Evolutionary conservation across 2,888 invertebrate species (phyloP), one percentile per base, ranked within the genome.

Genomic region (Anthophora plumipes): DNA sequence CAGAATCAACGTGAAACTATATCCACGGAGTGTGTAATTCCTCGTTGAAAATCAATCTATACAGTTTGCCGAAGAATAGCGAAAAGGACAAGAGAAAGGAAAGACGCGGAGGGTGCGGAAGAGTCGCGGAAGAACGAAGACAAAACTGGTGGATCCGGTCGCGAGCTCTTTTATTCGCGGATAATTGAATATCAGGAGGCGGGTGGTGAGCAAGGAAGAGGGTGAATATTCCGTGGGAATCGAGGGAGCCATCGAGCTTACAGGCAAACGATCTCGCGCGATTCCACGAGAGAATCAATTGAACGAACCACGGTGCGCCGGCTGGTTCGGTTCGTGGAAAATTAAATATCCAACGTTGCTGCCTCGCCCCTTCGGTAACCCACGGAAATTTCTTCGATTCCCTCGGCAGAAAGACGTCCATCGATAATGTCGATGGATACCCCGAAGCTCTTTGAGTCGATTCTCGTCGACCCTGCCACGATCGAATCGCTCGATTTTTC

Each of bases 131-230:
- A 50, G 4, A 43, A 52, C 7, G 57, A 31, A 59, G 63, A 70
- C 55, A 54, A 66, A 52, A 52, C 37, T 46, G 17, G 60, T 2
- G 41, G n/a, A 61, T 61, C 39, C 25, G 0, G 11, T 12, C 25
- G 37, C 54, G 46, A 48, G 54, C 20, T 46, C 25, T 55, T 68
- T 69, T 71, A 69, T 64, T 74, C 83, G 50, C 50, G 57, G 64
- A 83, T 84, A 84, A 84, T 84, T 77, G 84, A 84, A 84, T 84
- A 83, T 81, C 80, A 59, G 71, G n/a, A 31, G 52, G 46, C 43
- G 39, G 22, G 43, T 12, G 9, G 46, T 4, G 17, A 31, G 4
- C 22, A 60, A 37, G 22, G 69, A 11, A 12, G 54, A 48, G 5
- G 39, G 39, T 54, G 48, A 68, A 68, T 67, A 74, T 83, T 77